A percentile compares a stretch with the other conserved stretches of the same genome.
These are phyloP conservation scores for Poliocrania exsul DNA, from an alignment of 2,797 vertebrate species.

Conservation along the genomic window DNA sequence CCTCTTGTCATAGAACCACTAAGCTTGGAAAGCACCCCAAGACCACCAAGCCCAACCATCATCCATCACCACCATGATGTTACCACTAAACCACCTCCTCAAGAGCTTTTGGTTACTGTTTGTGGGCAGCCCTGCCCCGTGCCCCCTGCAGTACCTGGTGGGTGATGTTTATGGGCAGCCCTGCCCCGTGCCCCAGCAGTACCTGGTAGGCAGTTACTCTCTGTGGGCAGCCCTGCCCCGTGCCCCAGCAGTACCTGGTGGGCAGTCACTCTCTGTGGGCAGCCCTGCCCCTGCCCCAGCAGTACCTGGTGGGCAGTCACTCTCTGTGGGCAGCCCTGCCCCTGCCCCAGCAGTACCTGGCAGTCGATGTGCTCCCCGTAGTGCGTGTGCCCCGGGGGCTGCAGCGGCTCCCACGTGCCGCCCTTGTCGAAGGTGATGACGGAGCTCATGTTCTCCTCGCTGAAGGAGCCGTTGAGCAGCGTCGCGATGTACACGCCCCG, in stretches of 20 bases:
- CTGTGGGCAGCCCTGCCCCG: too few species aligned
- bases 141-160: too few species aligned
- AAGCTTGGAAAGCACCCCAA: neutral
- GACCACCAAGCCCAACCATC: neutral
- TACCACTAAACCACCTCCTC: neutral
- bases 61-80: neutral
- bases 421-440: constrained; percentile 99
- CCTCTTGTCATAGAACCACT: neutral
- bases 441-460: constrained; percentile 94
- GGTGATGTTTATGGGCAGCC: too few species aligned
- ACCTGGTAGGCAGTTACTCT: too few species aligned
- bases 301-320: too few species aligned
- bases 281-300: too few species aligned
- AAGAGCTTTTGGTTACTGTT: neutral
- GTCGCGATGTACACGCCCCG: constrained; percentile 94
- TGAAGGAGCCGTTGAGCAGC: constrained; percentile 89
- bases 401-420: constrained; percentile 95
- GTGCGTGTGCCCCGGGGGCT: constrained; percentile 86
- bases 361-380: constrained; percentile 90
- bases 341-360: constrained; percentile 76
- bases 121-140: too few species aligned
- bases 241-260: too few species aligned
- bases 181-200: too few species aligned
- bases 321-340: too few species aligned
- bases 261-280: too few species aligned